These are phyloP conservation scores for Tenthredo livida DNA, from an alignment of 2,888 invertebrate species.

Conservation along the genomic window DNA sequence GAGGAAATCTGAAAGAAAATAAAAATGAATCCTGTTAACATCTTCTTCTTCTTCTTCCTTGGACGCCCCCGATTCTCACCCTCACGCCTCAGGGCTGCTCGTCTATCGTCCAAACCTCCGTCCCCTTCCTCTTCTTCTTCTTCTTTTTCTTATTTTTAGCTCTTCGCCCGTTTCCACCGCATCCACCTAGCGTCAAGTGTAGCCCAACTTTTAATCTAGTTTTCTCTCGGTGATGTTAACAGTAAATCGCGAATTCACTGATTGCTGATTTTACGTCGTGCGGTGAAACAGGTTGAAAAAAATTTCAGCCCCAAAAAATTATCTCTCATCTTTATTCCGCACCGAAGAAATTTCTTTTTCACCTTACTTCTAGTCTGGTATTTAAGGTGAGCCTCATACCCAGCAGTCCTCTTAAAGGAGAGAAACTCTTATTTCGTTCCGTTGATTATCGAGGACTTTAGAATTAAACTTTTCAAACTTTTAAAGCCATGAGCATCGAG, in stretches of 20 bases:
- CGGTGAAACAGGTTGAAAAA: slow-evolving; percentile 15
- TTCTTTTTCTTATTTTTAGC: neutral
- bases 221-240: slow-evolving; percentile 23
- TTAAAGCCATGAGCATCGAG: slow-evolving; percentile 40
- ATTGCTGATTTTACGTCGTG: slow-evolving; percentile 24
- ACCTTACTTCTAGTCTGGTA: neutral
- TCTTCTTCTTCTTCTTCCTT: slow-evolving; percentile 37
- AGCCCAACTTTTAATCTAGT: slow-evolving; percentile 46
- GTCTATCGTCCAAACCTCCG: slow-evolving; percentile 12
- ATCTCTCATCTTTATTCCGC: neutral
- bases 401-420: neutral
- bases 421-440: slow-evolving; percentile 42
- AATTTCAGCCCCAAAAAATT: neutral
- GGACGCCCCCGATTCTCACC: neutral
- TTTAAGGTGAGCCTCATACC: neutral
- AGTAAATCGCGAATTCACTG: slow-evolving; percentile 29
- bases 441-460: slow-evolving; percentile 35
- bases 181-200: slow-evolving; percentile 36
- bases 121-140: neutral
- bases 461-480: slow-evolving; percentile 41
- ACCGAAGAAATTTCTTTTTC: neutral
- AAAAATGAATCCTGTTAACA: slow-evolving; percentile 47
- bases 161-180: neutral
- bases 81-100: slow-evolving; percentile 10
- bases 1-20: slow-evolving; percentile 39